Evolutionary conservation across 1,140 invertebrate genomes (phyloP).

Genomic region (Dermatophagoides farinae): DNA sequence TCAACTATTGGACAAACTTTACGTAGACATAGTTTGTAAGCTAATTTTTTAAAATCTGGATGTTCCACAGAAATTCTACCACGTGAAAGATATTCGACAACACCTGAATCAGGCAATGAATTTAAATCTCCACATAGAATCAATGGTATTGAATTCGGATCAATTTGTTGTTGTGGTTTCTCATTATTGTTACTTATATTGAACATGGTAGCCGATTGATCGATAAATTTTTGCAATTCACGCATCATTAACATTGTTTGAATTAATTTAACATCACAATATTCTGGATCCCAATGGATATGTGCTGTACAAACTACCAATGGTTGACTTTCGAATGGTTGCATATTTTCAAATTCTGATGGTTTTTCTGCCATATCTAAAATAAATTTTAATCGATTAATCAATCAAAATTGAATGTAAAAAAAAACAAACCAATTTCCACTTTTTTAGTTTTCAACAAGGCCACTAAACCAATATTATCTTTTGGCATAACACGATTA

Average conservation of each 20-base stretch:
- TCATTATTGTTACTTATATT: slow-evolving; percentile 33
- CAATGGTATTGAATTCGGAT: slow-evolving; percentile 56
- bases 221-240: slow-evolving; percentile 51
- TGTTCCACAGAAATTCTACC: slow-evolving; percentile 73
- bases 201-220: slow-evolving; percentile 42
- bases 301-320: slow-evolving; percentile 91
- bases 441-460: slow-evolving; percentile 70
- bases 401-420: background rate
- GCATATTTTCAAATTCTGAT: slow-evolving; percentile 40
- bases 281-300: slow-evolving; percentile 99
- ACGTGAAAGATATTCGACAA: slow-evolving; percentile 79
- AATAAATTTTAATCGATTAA: background rate
- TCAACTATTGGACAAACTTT: slow-evolving; percentile 36
- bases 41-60: slow-evolving; percentile 86
- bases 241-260: slow-evolving; percentile 98
- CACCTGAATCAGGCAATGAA: slow-evolving; percentile 90
- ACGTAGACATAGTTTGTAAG: slow-evolving; percentile 73
- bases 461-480: slow-evolving; percentile 92
- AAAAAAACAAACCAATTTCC: background rate
- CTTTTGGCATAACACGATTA: slow-evolving; percentile 97
- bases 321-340: slow-evolving; percentile 49
- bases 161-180: slow-evolving; percentile 29
- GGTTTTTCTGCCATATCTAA: too few species aligned
- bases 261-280: slow-evolving; percentile 97
- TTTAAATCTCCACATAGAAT: slow-evolving; percentile 96